Percentiles rank a stretch among this genome's conserved stretches.
Evolutionary conservation across 2,113 vertebrate genomes (phyloP).

Genomic region (Myxocyprinus asiaticus): DNA sequence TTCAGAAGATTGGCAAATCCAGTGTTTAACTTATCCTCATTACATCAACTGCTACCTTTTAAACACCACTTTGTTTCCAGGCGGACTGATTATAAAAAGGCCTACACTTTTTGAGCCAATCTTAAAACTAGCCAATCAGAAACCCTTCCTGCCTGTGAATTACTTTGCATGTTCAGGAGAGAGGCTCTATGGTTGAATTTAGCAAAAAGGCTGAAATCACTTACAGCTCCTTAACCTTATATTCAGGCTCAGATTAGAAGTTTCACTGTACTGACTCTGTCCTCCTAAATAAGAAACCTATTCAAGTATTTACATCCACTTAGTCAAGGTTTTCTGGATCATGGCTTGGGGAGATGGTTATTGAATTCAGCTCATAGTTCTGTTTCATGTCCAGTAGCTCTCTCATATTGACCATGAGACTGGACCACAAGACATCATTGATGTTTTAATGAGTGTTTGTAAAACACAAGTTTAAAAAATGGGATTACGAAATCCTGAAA

Average conservation of each 20-base stretch:
- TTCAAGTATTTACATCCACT: constrained; percentile 35
- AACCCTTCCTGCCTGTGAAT: no score
- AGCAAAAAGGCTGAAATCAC: neutral
- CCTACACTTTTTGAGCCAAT: no score
- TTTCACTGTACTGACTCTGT: constrained; percentile 23
- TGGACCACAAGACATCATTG: neutral
- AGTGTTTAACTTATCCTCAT: no score
- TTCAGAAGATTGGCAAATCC: no score
- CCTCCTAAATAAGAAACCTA: constrained; percentile 20
- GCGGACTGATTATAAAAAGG: no score
- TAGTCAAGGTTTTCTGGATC: constrained; percentile 12
- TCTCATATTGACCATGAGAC: neutral
- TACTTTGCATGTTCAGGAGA: neutral
- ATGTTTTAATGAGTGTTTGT: constrained; percentile 14
- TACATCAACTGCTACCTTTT: no score
- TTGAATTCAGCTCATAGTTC: neutral
- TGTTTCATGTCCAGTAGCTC: neutral
- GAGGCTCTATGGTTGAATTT: neutral
- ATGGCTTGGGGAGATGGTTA: constrained; percentile 16
- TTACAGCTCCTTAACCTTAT: neutral
- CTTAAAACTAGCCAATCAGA: no score
- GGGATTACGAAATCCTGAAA: constrained; percentile 28
- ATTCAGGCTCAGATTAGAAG: neutral
- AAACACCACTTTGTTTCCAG: no score
- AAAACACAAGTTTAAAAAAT: constrained; percentile 4